Evolutionary conservation across 1,140 invertebrate species (phyloP).

Genomic region (Drosophila azteca): DNA sequence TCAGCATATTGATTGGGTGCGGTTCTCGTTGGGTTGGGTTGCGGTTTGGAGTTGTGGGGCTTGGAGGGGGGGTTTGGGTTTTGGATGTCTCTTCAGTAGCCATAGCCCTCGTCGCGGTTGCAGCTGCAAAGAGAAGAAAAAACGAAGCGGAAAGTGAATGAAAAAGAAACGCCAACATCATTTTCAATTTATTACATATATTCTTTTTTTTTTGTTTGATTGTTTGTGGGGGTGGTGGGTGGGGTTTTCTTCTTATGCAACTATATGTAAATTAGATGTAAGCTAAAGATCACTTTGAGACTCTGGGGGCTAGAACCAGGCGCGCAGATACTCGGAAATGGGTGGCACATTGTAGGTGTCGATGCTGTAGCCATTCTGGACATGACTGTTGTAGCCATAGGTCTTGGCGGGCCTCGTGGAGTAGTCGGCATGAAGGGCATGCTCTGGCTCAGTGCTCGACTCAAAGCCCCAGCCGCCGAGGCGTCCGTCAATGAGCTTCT

Average conservation of each 20-base stretch:
- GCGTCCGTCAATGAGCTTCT: conserved; percentile 66
- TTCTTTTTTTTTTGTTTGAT: conserved; percentile 25
- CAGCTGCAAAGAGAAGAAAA: conserved; percentile 72
- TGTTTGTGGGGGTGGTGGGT: not conserved
- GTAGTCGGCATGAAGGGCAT: conserved; percentile 55
- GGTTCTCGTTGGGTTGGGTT: conserved; percentile 2
- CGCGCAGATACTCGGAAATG: conserved; percentile 63
- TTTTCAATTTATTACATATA: conserved; percentile 63
- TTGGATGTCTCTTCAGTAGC: conserved; percentile 38
- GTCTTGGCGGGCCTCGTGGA: conserved; percentile 48
- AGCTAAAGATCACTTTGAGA: conserved; percentile 1
- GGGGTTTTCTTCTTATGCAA: conserved; percentile 10
- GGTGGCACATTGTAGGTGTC: conserved; percentile 67
- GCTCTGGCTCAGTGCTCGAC: conserved; percentile 51
- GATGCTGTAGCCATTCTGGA: conserved; percentile 63
- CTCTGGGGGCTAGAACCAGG: conserved; percentile 59
- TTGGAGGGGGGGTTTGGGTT: conserved; percentile 10
- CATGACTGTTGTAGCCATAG: conserved; percentile 69
- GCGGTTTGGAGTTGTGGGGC: not conserved
- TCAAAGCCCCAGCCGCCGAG: conserved; percentile 70
- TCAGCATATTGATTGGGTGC: conserved; percentile 56
- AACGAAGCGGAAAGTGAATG: conserved; percentile 36
- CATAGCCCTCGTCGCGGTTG: conserved; percentile 42
- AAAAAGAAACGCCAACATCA: conserved; percentile 47
- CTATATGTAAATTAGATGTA: conserved; percentile 26